Conservation (phyloP, 2,888 invertebrate species). For the Mimumesa dahlbomi region DNA sequence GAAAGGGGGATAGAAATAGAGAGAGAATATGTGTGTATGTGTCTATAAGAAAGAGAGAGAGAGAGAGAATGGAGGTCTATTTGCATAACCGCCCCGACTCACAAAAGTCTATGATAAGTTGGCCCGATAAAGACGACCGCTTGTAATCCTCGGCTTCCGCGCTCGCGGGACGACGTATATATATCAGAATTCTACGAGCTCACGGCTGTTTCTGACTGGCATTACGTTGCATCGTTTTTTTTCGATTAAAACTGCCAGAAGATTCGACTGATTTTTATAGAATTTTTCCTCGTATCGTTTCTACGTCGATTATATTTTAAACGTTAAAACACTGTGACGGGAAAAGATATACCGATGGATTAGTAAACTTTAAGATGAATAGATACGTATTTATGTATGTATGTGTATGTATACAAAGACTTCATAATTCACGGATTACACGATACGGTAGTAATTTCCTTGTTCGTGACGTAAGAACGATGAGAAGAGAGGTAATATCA, state of each 20-base stretch:
- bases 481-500: no score
- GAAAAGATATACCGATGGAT: no score
- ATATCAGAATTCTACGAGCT: constrained; percentile 52
- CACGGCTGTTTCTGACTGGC: constrained; percentile 46
- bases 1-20: constrained; percentile 32
- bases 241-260: constrained; percentile 38
- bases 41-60: constrained; percentile 12
- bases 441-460: no score
- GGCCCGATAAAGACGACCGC: constrained; percentile 67
- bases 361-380: no score
- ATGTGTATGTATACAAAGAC: no score
- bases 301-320: neutral
- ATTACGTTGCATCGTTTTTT: constrained; percentile 35
- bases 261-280: constrained; percentile 1
- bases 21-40: no score
- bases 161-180: constrained; percentile 57
- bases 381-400: no score
- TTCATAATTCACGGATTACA: no score
- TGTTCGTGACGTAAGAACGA: no score
- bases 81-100: constrained; percentile 66
- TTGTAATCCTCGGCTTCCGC: constrained; percentile 67
- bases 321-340: no score
- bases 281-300: neutral
- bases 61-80: constrained; percentile 49
- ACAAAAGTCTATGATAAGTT: constrained; percentile 69